Percentiles rank a stretch among this genome's conserved stretches.
Evolutionary conservation across 2,113 vertebrate genomes (phyloP).

Genomic region (Mixornis gularis): DNA sequence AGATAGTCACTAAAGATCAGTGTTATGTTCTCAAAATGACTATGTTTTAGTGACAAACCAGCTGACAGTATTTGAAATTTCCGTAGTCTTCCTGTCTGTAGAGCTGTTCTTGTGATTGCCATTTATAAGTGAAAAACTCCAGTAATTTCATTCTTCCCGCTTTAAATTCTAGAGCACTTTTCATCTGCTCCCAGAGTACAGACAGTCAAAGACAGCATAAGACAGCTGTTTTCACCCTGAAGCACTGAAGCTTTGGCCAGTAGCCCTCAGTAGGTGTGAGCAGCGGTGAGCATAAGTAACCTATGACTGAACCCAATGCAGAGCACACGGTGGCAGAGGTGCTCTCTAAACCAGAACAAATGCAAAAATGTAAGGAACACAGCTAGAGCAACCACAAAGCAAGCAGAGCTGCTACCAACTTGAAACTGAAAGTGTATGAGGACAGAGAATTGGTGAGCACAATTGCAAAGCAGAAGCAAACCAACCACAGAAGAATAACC

Average conservation of each 20-base stretch:
- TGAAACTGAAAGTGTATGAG: background rate
- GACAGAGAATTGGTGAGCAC: background rate
- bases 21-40: background rate
- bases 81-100: background rate
- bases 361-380: background rate
- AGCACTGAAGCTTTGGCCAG: background rate
- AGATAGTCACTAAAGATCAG: background rate
- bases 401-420: background rate
- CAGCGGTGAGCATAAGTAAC: background rate
- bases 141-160: background rate
- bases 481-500: background rate
- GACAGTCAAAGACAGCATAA: background rate
- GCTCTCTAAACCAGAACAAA: background rate
- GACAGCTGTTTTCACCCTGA: background rate
- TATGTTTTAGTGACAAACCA: background rate
- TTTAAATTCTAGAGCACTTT: background rate
- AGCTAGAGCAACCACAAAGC: background rate
- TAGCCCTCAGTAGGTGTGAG: background rate
- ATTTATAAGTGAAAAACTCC: background rate
- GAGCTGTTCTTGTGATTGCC: background rate
- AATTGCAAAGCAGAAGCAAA: background rate
- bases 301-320: background rate
- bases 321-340: rapidly evolving
- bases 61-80: background rate
- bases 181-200: background rate